Evolutionary conservation across 2,888 invertebrate species (phyloP), one percentile per base, ranked within the genome.

Genomic region (Phymatocera aterrima): DNA sequence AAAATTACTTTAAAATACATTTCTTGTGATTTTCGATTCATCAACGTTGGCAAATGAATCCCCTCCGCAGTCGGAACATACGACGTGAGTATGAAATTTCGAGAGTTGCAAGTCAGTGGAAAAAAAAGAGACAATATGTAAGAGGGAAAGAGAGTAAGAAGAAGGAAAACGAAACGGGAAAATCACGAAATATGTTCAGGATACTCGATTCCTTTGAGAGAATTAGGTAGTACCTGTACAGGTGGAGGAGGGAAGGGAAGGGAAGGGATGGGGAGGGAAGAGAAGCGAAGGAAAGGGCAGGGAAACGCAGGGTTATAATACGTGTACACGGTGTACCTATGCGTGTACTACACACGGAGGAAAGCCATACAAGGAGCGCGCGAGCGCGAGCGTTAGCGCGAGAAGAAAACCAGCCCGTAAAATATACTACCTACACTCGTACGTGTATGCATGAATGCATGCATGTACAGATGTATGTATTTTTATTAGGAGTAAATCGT

Each of bases 401-500:
- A 64, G 72, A 72, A 72, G 68, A 82, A 81, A 81, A 83, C 81
- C 60, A 79, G 85, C 85, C 87, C 87, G 84, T 88, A 88, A 88
- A 88, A 88, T 87, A 88, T 85, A n/a, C n/a, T n/a, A n/a, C n/a
- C n/a, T 85, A 87, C 86, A 85, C 87, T 85, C 85, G 34, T 31
- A 31, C 28, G n/a, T n/a, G n/a, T n/a, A n/a, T n/a, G n/a, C n/a
- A n/a, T n/a, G n/a, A n/a, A n/a, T n/a, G n/a, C n/a, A n/a, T n/a
- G n/a, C n/a, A n/a, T n/a, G n/a, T n/a, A n/a, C n/a, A n/a, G n/a
- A n/a, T n/a, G n/a, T n/a, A n/a, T n/a, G n/a, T n/a, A n/a, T 72
- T 72, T 88, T 88, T 88, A 88, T 88, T 88, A 88, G 87, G 86
- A 87, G 87, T 87, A 87, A 88, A 88, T 87, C 86, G 87, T 87